Conservation (phyloP, 2,888 invertebrate species). For the Harpalus rubripes region DNA sequence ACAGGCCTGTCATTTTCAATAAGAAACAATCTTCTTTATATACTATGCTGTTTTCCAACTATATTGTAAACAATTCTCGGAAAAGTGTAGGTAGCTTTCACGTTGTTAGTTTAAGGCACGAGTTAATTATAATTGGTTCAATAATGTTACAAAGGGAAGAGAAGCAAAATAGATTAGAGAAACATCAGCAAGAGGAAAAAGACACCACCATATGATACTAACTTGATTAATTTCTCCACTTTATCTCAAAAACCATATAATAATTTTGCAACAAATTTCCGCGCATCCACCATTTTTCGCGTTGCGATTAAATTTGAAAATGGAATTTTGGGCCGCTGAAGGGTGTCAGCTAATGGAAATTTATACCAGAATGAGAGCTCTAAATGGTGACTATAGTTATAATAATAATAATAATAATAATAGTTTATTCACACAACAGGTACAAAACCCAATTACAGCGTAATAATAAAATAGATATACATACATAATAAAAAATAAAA, state of each 20-base stretch:
- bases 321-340: too few species aligned
- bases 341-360: too few species aligned
- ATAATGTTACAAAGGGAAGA: neutral
- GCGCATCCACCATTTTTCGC: conserved; percentile 1
- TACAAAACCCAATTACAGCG: too few species aligned
- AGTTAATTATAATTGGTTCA: neutral
- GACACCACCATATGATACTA: neutral
- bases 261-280: neutral
- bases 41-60: neutral
- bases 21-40: neutral
- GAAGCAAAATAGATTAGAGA: neutral
- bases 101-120: neutral
- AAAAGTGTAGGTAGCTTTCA: neutral
- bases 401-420: too few species aligned
- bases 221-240: neutral
- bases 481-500: too few species aligned
- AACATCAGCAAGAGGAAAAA: neutral
- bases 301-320: too few species aligned
- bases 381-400: too few species aligned
- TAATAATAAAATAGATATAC: too few species aligned
- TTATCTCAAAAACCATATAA: neutral
- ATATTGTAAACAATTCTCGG: neutral
- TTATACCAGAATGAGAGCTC: too few species aligned
- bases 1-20: neutral
- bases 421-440: too few species aligned